phyloP scores from a whole-genome alignment of 2,113 vertebrate species.

The Corythoichthys intestinalis region DNA sequence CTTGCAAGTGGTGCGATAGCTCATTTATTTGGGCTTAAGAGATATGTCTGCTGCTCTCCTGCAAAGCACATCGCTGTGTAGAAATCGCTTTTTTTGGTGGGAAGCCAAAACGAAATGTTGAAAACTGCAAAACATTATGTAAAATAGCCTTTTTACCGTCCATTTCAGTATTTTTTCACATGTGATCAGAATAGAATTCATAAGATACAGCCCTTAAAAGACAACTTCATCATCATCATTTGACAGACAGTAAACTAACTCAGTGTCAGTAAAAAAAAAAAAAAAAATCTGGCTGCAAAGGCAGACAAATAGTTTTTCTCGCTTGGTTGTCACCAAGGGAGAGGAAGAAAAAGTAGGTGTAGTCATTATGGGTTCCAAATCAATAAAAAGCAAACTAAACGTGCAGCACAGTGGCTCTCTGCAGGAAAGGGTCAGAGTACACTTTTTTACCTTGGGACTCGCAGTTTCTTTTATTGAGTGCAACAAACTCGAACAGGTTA shows the following conservation, averaged over 20 bases:
- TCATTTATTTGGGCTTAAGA: constrained; percentile 60
- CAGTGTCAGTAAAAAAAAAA: not conserved
- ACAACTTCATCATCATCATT: not conserved
- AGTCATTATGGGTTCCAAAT: constrained; percentile 4
- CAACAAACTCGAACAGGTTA: not conserved
- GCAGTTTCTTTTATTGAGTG: not conserved
- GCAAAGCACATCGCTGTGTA: constrained; percentile 49
- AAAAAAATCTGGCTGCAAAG: not conserved
- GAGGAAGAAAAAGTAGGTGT: constrained; percentile 6
- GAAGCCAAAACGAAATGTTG: constrained; percentile 14
- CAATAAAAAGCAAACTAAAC: constrained; percentile 5
- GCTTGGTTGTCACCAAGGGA: constrained; percentile 5
- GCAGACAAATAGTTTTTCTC: not conserved
- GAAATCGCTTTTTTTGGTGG: constrained; percentile 6
- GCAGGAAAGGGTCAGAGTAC: not conserved
- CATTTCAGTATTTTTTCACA: not conserved
- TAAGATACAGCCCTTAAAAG: not conserved
- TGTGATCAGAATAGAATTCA: not conserved
- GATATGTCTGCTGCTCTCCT: constrained; percentile 46
- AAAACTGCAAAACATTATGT: not conserved
- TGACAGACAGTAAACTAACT: not conserved
- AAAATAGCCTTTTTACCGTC: not conserved
- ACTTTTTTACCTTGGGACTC: not conserved
- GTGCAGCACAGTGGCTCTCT: not conserved
- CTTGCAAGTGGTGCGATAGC: constrained; percentile 60